Evolutionary conservation across 2,888 invertebrate genomes (phyloP).

Genomic region (Meghimatium bilineatum): DNA sequence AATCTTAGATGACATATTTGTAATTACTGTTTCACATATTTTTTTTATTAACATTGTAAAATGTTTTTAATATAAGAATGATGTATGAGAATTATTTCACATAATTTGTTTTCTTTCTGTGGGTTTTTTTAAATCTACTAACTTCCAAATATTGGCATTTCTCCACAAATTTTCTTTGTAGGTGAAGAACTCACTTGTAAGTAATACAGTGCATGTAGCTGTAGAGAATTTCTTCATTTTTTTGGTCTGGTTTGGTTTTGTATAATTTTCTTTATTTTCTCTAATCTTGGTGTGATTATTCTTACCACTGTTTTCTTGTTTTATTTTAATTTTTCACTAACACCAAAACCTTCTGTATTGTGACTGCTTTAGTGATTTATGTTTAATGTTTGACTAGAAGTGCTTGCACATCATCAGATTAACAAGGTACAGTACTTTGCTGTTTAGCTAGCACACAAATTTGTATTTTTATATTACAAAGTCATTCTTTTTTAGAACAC

Average conservation of each 20-base stretch:
- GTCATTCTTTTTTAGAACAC: too few species aligned
- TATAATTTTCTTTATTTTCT: conserved; percentile 2
- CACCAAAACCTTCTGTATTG: neutral
- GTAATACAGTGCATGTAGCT: conserved; percentile 14
- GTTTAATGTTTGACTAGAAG: neutral
- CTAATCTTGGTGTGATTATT: neutral
- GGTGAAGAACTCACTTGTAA: conserved; percentile 49
- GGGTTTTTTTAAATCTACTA: conserved; percentile 3
- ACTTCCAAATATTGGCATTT: neutral
- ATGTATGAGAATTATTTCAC: too few species aligned
- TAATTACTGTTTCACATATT: too few species aligned
- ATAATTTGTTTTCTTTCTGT: neutral
- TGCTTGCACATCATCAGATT: too few species aligned
- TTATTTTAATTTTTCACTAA: neutral
- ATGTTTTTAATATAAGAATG: too few species aligned
- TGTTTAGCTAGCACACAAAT: too few species aligned
- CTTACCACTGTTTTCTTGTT: neutral
- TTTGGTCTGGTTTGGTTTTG: neutral
- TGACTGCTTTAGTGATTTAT: neutral
- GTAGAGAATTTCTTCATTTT: neutral
- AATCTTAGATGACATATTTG: too few species aligned
- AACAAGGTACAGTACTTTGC: too few species aligned
- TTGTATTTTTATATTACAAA: too few species aligned
- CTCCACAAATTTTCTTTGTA: conserved; percentile 17
- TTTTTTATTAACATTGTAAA: too few species aligned